Evolutionary conservation across 2,888 invertebrate species (phyloP).

Genomic region (Pinctada fucata): DNA sequence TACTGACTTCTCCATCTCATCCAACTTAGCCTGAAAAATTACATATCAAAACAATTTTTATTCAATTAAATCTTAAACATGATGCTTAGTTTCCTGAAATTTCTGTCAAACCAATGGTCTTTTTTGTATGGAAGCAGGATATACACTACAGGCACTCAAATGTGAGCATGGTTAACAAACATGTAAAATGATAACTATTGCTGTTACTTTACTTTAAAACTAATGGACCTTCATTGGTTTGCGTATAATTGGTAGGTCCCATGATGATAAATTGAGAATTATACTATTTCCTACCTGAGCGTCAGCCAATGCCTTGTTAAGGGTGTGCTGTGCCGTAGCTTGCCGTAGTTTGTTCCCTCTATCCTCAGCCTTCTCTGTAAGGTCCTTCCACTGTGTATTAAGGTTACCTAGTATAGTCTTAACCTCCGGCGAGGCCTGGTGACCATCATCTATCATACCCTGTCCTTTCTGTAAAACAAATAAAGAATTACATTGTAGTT

Average conservation of each 20-base stretch:
- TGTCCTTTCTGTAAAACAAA: slow-evolving; percentile 81
- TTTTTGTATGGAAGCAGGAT: too few relatives aligned
- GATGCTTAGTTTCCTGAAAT: too few relatives aligned
- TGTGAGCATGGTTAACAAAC: too few relatives aligned
- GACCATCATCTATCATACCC: slow-evolving; percentile 85
- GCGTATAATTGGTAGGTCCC: too few relatives aligned
- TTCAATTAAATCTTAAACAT: too few relatives aligned
- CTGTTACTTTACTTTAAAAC: too few relatives aligned
- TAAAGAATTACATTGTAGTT: neutral
- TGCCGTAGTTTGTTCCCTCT: slow-evolving; percentile 85
- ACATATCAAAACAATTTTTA: neutral
- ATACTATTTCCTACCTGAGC: slow-evolving; percentile 80
- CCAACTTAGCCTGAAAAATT: slow-evolving; percentile 81
- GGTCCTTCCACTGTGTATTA: slow-evolving; percentile 87
- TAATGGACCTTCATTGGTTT: too few relatives aligned
- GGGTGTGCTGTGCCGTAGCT: slow-evolving; percentile 86
- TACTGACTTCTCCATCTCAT: slow-evolving; percentile 88
- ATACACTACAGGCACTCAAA: too few relatives aligned
- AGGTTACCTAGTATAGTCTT: slow-evolving; percentile 83
- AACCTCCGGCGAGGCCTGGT: slow-evolving; percentile 84
- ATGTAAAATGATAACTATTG: too few relatives aligned
- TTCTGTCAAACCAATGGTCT: too few relatives aligned
- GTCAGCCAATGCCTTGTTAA: slow-evolving; percentile 88
- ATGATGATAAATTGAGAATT: too few relatives aligned
- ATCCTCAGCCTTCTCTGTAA: slow-evolving; percentile 84